Evolutionary conservation across 2,888 invertebrate species (phyloP), one percentile per base, ranked within the genome.

Genomic region (Luperina nickerlii): DNA sequence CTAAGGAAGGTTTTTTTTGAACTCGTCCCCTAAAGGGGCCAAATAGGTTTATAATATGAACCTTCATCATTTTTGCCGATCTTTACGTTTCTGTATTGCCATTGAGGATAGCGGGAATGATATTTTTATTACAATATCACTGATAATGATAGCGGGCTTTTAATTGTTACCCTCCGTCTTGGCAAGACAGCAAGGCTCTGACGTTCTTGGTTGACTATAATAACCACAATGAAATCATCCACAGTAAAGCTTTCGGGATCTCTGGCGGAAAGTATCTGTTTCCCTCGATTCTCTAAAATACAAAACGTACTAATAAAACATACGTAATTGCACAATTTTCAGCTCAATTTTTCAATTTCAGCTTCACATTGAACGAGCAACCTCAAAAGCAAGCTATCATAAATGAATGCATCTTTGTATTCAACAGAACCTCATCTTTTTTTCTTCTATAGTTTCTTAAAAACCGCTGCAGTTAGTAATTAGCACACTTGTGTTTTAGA

Each of bases 391-490:
- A 5, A 32, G 18, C 18, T 4, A 32, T 75, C 1, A 32, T 15
- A 0, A 13, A 15, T 18, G 45, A 76, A 60, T 76, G 76, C 57
- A 32, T 60, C 75, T 76, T 60, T 76, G 77, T 13, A 13, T 4
- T 60, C n/a, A 48, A 5, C 57, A 75, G 38, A 24, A 32, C 2
- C 5, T 32, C 24, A 32, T 3, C 42, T 13, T 32, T 32, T 32
- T 24, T 32, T 74, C 15, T 75, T 54, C 7, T 18, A 18, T 7
- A 75, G 18, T 32, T 57, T 2, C 11, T 60, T 20, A 63, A 8
- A 76, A 45, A 48, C 24, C 1, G 13, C 20, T 76, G 27, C 20
- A 42, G 20, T 5, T 8, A 18, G 20, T 72, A 72, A 24, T 71
- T 38, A 51, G 6, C 8, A 13, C 24, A 48, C 18, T 74, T 27